Conservation (phyloP, 2,888 invertebrate genomes). For the Camptogramma bilineatum region DNA sequence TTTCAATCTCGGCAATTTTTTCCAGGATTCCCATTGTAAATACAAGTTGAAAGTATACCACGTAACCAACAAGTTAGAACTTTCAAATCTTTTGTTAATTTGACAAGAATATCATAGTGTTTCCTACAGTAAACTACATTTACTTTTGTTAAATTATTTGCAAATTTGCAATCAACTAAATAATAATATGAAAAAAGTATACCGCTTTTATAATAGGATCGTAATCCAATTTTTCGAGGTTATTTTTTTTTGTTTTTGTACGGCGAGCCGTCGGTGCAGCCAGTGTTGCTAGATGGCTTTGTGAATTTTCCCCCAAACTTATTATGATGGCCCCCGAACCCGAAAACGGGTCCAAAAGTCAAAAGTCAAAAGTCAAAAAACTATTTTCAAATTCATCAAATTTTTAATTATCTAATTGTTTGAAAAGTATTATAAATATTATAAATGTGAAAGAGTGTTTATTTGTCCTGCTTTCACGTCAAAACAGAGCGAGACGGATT, state of each 20-base stretch:
- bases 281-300: too few relatives aligned
- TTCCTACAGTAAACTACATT: neutral
- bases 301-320: too few relatives aligned
- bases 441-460: too few relatives aligned
- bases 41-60: constrained; percentile 47
- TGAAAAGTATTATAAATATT: too few relatives aligned
- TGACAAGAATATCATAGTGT: constrained; percentile 7
- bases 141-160: neutral
- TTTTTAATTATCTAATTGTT: too few relatives aligned
- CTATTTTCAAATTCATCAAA: too few relatives aligned
- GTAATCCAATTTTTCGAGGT: constrained; percentile 25
- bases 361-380: too few relatives aligned
- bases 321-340: too few relatives aligned
- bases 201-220: neutral
- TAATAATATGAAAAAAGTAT: neutral
- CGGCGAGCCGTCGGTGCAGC: neutral
- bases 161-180: neutral
- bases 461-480: too few relatives aligned
- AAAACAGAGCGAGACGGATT: too few relatives aligned
- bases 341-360: too few relatives aligned
- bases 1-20: constrained; percentile 99
- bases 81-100: constrained; percentile 8
- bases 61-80: constrained; percentile 48
- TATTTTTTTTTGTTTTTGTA: constrained; percentile 28
- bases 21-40: constrained; percentile 97